phyloP scores from a whole-genome alignment of 2,113 vertebrate genomes.

The Apus apus region DNA sequence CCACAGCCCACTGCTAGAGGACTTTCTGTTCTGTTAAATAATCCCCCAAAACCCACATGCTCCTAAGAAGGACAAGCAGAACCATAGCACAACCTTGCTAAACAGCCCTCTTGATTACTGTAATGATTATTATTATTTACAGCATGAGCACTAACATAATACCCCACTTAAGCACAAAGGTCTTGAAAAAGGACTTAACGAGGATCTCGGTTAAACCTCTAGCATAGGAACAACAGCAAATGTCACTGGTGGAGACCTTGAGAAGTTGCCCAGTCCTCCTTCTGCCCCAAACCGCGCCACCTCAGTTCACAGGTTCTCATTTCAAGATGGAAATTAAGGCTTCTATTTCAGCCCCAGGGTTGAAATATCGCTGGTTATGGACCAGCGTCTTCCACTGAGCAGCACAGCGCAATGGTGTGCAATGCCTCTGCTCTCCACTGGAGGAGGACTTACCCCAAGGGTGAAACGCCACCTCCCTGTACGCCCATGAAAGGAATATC shows the following conservation, averaged over 20 bases:
- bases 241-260: neutral
- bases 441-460: neutral
- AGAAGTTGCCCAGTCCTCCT: neutral
- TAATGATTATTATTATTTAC: neutral
- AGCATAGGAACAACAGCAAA: neutral
- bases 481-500: neutral
- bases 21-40: slow-evolving; percentile 12
- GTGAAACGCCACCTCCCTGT: neutral
- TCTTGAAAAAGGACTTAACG: neutral
- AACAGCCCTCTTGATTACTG: neutral
- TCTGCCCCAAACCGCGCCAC: neutral
- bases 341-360: neutral
- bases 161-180: neutral
- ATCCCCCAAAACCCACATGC: neutral
- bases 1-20: neutral
- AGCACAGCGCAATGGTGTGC: neutral
- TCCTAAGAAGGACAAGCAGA: neutral
- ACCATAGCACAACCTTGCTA: neutral
- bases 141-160: neutral
- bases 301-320: neutral
- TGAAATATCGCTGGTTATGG: neutral
- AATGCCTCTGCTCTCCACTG: neutral
- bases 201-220: neutral
- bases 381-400: neutral
- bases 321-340: neutral